These are phyloP conservation scores for Meles meles DNA, from an alignment of 2,113 vertebrate species.

Conservation along the genomic window DNA sequence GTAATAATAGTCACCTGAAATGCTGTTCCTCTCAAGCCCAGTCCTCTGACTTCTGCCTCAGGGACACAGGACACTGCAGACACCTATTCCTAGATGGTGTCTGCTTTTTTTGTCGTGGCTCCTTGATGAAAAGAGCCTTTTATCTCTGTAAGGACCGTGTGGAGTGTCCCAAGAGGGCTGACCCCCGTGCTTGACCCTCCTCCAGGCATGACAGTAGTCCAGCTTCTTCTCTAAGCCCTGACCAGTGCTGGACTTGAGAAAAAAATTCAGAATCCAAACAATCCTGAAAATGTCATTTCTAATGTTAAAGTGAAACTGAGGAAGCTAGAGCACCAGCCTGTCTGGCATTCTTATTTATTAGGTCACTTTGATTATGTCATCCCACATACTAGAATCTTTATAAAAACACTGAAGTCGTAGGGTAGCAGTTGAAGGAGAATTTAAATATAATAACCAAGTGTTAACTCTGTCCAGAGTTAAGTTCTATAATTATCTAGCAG, in stretches of 20 bases:
- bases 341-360: background rate
- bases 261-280: background rate
- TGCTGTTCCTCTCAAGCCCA: accelerated
- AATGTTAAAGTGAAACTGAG: background rate
- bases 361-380: background rate
- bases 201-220: background rate
- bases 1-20: background rate
- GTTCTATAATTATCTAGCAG: background rate
- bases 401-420: background rate
- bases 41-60: background rate
- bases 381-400: background rate
- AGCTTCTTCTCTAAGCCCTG: background rate
- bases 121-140: background rate
- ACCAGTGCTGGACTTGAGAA: background rate
- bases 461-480: background rate
- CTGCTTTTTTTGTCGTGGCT: background rate
- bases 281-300: background rate
- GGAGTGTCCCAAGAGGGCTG: background rate
- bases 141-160: background rate
- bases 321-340: background rate
- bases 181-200: no score
- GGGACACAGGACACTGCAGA: accelerated
- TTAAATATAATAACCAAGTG: background rate
- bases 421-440: background rate
- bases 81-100: background rate